phyloP scores from a whole-genome alignment of 2,797 vertebrate genomes.

The Argya squamiceps region DNA sequence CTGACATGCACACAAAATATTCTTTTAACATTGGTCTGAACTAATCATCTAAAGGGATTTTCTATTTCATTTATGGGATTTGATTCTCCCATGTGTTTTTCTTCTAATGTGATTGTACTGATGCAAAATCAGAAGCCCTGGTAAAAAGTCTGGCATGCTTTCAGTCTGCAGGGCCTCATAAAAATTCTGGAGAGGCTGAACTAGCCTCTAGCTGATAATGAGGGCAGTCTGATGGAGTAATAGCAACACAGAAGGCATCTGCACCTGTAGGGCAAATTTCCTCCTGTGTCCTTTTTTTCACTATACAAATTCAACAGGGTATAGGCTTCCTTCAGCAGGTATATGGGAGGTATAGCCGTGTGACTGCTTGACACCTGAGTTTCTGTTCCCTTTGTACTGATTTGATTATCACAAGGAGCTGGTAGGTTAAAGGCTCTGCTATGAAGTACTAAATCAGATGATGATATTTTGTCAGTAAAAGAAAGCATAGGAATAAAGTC shows the following conservation, averaged over 20 bases:
- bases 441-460: background rate
- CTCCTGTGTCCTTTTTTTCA: background rate
- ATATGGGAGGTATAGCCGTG: background rate
- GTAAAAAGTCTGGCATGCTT: background rate
- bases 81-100: conserved; percentile 46
- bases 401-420: background rate
- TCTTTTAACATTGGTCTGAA: conserved; percentile 62
- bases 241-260: background rate
- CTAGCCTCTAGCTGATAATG: background rate
- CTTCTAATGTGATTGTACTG: conserved; percentile 6
- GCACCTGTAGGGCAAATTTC: background rate
- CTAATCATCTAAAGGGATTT: conserved; percentile 60
- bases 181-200: background rate
- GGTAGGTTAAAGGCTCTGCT: background rate
- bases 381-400: background rate
- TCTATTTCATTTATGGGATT: conserved; percentile 44
- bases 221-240: background rate
- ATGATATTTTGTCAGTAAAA: background rate
- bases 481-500: background rate
- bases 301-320: background rate
- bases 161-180: background rate
- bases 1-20: conserved; percentile 72
- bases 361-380: background rate
- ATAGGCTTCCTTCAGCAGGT: background rate
- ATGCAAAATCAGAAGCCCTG: conserved; percentile 36